Evolutionary conservation across 2,888 invertebrate genomes (phyloP), one percentile per base, ranked within the genome.

Genomic region (Netelia virgata): DNA sequence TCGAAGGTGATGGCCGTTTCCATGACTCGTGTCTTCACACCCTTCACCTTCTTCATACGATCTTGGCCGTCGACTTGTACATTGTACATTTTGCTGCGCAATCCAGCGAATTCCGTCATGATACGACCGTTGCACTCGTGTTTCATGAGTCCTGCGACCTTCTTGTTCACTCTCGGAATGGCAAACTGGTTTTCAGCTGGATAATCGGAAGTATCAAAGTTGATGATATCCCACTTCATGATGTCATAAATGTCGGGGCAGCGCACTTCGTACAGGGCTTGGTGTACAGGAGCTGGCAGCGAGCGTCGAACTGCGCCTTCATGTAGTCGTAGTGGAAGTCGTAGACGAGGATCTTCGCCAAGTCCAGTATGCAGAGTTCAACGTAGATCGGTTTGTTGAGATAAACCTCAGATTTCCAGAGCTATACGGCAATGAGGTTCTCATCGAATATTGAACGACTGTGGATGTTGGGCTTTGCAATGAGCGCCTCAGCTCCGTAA

Each of bases 391-490:
- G 86, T 76, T 88, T 87, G 76, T 88, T 86, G 23, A 86, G 86
- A 11, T 73, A 74, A 5, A 87, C 53, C 64, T 86, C 86, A 1
- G 84, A 50, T 84, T 89, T 90, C 8, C 86, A 86, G 80, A 93
- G 79, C 76, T 93, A 89, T 41, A 94, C 86, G 1, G 91, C 90
- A 0, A 90, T 89, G 36, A 94, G 87, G 79, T 93, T 87, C n/a
- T n/a, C n/a, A n/a, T n/a, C n/a, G n/a, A n/a, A n/a, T n/a, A n/a
- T n/a, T n/a, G n/a, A n/a, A n/a, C 83, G 18, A 72, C 86, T 89
- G 76, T 91, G 87, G 84, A 91, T 92, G 87, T 90, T 90, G 8
- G 90, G 90, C 76, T 87, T 90, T 3, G 91, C 88, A 28, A 91
- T 90, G 20, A 87, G 85, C 68, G 87, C 86, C 85, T 87, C 86